Evolutionary conservation across 2,888 invertebrate species (phyloP), one percentile per base, ranked within the genome.

Genomic region (Phengaris arion): DNA sequence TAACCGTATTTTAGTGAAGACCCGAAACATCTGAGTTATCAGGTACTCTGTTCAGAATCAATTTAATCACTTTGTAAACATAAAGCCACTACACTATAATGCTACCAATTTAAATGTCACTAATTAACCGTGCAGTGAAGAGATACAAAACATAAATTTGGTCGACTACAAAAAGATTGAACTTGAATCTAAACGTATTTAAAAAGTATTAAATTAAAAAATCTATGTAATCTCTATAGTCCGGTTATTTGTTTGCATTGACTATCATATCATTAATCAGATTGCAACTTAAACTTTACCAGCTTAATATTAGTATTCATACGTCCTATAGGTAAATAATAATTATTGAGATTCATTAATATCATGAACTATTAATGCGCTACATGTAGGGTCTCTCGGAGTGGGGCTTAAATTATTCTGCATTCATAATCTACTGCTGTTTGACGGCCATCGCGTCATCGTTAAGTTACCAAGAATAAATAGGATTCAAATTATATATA

Each of bases 331-430:
- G 35, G 35, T 35, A 35, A 64, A 35, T 12, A 45, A 35, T 64
- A 64, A 64, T 64, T 64, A 64, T 45, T 64, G 35, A 64, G 64
- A 64, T 64, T 64, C 64, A 64, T 64, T 64, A 35, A 64, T 64
- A 64, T 64, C 64, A 64, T 64, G 64, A 64, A 64, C 35, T 45
- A 64, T 12, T 64, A 64, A 64, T 45, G 64, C 35, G 64, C 35
- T 64, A 64, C 64, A 45, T 64, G 35, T 64, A 64, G 45, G 64
- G 35, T 45, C 12, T 64, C 12, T 13, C 35, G 35, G 22, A 59
- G 59, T 59, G 59, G 59, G 64, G 35, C 35, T 45, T 45, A n/a
- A 55, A 64, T 35, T 64, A 64, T 64, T 64, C 64, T 45, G 64
- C 64, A 64, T 64, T 64, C 64, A 64, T 64, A 35, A 64, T 64